Evolutionary conservation across 2,797 vertebrate genomes (phyloP), one percentile per base, ranked within the genome.

Genomic region (Mormyrops boulengeri): DNA sequence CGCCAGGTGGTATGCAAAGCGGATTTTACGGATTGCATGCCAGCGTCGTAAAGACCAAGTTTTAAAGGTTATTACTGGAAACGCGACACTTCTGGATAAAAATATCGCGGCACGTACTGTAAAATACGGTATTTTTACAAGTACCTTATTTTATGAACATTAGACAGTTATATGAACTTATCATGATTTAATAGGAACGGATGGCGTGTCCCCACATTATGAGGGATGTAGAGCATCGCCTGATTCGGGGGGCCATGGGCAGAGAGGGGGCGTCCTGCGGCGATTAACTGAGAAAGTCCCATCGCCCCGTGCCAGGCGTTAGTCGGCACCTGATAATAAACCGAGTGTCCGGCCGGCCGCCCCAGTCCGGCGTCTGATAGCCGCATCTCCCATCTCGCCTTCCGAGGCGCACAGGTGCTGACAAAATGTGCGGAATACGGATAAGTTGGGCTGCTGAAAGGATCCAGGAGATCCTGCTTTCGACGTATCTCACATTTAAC

Each of bases 311-410:
- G 82, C 82, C 82, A 85, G 82, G 44, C 44, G 22, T 85, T 47
- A 50, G 44, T 85, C 82, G 19, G 26, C 82, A 85, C 82, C 49
- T 85, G 44, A 85, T 85, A 85, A 85, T 85, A 85, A 85, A 50
- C 14, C 8, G 0, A 47, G 44, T 30, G 26, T 30, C 26, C 38
- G 44, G 44, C 38, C 80, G 44, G 17, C 44, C 8, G 62, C 62
- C 11, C 62, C 66, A 5, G 8, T 66, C 8, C 9, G 60, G 22
- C 60, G 60, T 66, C 22, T 66, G 9, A 66, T 7, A 26, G 57
- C 57, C n/a, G n/a, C n/a, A 7, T 26, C 57, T 62, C n/a, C 9
- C 9, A 12, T 69, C 62, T 69, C 26, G 11, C 26, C 26, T 9
- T 30, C 62, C 26, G 62, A 66, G 26, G 62, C 26, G 3, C 62